These are phyloP conservation scores for Ictalurus furcatus DNA, from an alignment of 2,113 vertebrate genomes.

Conservation along the genomic window DNA sequence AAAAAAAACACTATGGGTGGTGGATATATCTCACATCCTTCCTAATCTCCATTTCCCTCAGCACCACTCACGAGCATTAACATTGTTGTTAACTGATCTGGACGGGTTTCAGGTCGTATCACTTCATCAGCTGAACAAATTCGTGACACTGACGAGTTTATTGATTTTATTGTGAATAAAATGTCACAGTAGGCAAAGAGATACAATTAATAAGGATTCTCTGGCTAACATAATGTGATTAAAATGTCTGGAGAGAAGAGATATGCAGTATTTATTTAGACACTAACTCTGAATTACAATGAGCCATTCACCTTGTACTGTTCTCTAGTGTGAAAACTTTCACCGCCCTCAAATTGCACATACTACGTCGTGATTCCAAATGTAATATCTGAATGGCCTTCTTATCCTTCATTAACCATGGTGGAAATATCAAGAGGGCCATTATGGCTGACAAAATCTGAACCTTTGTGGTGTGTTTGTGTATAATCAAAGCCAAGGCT, in stretches of 20 bases:
- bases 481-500: neutral
- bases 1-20: neutral
- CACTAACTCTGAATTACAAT: slow-evolving; percentile 9
- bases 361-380: neutral
- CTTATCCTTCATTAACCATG: neutral
- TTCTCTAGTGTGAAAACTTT: slow-evolving; percentile 6
- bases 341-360: neutral
- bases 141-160: neutral
- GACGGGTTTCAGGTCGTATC: slow-evolving; percentile 3
- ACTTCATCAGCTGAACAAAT: neutral
- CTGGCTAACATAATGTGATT: slow-evolving; percentile 1
- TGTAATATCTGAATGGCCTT: neutral
- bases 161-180: slow-evolving; percentile 27
- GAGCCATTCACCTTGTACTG: slow-evolving; percentile 7
- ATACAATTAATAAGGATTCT: slow-evolving; percentile 17
- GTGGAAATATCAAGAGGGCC: neutral
- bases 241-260: neutral
- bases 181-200: neutral
- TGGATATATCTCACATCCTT: neutral
- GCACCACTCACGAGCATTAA: neutral
- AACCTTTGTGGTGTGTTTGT: neutral
- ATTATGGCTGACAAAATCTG: neutral
- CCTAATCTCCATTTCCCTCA: neutral
- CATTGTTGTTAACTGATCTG: slow-evolving; percentile 20
- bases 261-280: slow-evolving; percentile 17